Evolutionary conservation across 2,888 invertebrate species (phyloP).

Genomic region (Phaedon cochleariae): DNA sequence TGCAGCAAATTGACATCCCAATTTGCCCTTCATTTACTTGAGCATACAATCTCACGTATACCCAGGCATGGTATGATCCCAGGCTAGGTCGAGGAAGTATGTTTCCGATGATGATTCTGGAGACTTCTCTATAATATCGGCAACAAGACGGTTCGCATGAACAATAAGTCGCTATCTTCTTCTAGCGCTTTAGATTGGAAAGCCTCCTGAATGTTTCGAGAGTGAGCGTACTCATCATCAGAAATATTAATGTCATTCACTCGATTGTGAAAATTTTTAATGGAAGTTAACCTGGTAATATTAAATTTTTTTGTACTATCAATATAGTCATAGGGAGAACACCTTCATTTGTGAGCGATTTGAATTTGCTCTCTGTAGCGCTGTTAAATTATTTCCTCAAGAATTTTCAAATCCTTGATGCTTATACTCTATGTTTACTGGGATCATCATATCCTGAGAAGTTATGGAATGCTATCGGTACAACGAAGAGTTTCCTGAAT

Average conservation of each 20-base stretch:
- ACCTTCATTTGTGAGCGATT: constrained; percentile 1
- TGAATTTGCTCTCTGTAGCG: neutral
- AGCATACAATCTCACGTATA: too few relatives aligned
- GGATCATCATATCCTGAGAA: constrained; percentile 49
- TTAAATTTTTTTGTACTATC: neutral
- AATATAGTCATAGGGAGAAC: constrained; percentile 12
- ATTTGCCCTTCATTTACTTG: too few relatives aligned
- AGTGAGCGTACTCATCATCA: constrained; percentile 42
- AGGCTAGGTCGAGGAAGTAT: too few relatives aligned
- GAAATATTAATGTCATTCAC: neutral
- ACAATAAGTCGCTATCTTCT: constrained; percentile 46
- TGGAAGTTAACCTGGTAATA: constrained; percentile 10
- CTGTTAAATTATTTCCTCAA: constrained; percentile 2
- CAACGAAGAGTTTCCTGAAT: constrained; percentile 43
- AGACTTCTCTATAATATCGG: constrained; percentile 53
- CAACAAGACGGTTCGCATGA: constrained; percentile 46
- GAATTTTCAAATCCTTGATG: constrained; percentile 9
- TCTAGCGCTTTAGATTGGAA: constrained; percentile 44
- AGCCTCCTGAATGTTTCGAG: constrained; percentile 44
- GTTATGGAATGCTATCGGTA: constrained; percentile 54
- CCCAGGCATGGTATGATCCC: too few relatives aligned
- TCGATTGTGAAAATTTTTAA: constrained; percentile 10
- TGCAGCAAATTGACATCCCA: too few relatives aligned
- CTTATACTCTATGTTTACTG: neutral
- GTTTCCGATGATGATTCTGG: too few relatives aligned